These are phyloP conservation scores for Labroides dimidiatus DNA, from an alignment of 2,797 vertebrate genomes.

Conservation along the genomic window DNA sequence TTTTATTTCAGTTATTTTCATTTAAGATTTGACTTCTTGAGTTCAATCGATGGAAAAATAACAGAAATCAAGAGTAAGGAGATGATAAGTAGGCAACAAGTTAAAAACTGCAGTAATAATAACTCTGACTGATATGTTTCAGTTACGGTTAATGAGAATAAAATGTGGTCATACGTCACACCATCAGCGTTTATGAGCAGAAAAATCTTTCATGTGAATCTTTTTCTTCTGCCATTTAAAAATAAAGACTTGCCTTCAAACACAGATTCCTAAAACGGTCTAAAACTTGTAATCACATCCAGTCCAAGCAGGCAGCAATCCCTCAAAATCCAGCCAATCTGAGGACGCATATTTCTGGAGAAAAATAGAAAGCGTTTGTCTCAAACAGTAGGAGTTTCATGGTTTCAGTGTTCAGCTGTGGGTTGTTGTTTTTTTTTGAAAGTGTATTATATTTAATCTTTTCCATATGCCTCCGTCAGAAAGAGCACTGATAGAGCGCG, in stretches of 20 bases:
- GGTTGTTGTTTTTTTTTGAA: slow-evolving; percentile 7
- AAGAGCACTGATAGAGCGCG: slow-evolving; percentile 52
- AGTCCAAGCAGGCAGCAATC: neutral
- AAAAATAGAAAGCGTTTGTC: slow-evolving; percentile 5
- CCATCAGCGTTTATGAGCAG: no score
- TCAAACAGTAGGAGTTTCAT: slow-evolving; percentile 30
- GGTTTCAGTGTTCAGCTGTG: slow-evolving; percentile 36
- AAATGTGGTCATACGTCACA: no score
- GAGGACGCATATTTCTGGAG: neutral
- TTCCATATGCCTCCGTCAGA: slow-evolving; percentile 61
- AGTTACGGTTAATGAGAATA: no score
- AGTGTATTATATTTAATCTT: slow-evolving; percentile 56
- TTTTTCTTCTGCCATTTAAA: no score
- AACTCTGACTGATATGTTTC: no score
- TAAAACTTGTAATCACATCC: neutral
- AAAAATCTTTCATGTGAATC: no score
- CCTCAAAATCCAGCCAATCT: neutral
- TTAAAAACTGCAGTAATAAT: no score
- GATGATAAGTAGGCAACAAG: no score
- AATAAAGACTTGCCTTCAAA: neutral
- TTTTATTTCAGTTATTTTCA: no score
- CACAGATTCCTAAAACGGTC: neutral
- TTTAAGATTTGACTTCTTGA: no score
- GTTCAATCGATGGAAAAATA: no score
- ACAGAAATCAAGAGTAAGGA: no score